These are phyloP conservation scores for Epirrhoe tristata DNA, from an alignment of 2,888 invertebrate genomes.

Conservation along the genomic window DNA sequence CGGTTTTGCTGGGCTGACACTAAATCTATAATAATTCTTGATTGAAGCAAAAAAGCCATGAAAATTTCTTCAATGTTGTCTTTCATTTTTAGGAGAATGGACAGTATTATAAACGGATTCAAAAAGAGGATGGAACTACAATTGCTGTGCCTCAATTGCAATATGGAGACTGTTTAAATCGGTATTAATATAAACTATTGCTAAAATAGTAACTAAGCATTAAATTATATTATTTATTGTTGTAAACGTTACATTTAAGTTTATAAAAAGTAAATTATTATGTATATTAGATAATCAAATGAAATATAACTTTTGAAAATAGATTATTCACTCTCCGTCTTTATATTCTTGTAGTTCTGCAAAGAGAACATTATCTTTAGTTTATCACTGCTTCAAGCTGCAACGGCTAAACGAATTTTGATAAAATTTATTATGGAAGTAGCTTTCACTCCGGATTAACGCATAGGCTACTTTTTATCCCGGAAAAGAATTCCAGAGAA, in stretches of 20 bases:
- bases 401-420: too few relatives aligned
- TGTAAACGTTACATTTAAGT: conserved; percentile 33
- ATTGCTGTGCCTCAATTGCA: conserved; percentile 86
- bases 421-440: too few relatives aligned
- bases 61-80: conserved; percentile 2
- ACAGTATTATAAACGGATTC: conserved; percentile 86
- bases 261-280: conserved; percentile 35
- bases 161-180: conserved; percentile 67
- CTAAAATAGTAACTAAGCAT: conserved; percentile 40
- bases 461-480: too few relatives aligned
- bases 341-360: conserved; percentile 49
- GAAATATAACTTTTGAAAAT: conserved; percentile 35
- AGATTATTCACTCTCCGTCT: conserved; percentile 22
- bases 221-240: conserved; percentile 47
- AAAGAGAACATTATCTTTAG: conserved; percentile 9
- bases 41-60: not conserved
- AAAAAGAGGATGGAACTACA: conserved; percentile 89
- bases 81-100: conserved; percentile 83
- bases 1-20: too few relatives aligned
- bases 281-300: conserved; percentile 37
- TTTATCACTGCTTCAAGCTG: not conserved
- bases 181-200: conserved; percentile 18
- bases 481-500: too few relatives aligned
- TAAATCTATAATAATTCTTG: too few relatives aligned
- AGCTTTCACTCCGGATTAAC: too few relatives aligned